Evolutionary conservation across 2,888 invertebrate species (phyloP).

Genomic region (Plutella xylostella): DNA sequence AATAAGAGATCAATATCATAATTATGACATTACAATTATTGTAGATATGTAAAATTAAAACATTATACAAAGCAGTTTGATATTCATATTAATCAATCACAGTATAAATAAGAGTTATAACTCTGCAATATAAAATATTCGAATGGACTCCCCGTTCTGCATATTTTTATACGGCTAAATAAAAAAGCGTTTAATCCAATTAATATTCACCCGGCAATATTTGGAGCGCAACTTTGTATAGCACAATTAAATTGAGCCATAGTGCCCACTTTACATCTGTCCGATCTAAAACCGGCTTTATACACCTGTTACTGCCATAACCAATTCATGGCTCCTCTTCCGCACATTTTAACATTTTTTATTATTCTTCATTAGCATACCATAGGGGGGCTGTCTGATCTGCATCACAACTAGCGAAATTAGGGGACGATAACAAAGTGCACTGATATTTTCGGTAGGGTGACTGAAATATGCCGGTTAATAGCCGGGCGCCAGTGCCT

Average conservation of each 20-base stretch:
- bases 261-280: constrained; percentile 3
- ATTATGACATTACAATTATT: no score
- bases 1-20: no score
- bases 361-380: constrained; percentile 39
- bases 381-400: constrained; percentile 19
- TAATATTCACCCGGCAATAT: no score
- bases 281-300: constrained; percentile 26
- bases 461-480: constrained; percentile 32
- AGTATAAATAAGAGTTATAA: no score
- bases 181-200: no score
- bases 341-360: constrained; percentile 53
- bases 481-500: constrained; percentile 23
- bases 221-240: no score
- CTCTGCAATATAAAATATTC: no score
- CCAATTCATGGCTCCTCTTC: constrained; percentile 53
- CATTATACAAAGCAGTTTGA: no score
- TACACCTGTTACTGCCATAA: constrained; percentile 44
- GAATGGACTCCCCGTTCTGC: no score
- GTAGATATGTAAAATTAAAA: no score
- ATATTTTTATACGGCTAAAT: no score
- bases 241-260: not conserved
- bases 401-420: constrained; percentile 19
- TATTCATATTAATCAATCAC: no score
- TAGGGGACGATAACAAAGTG: constrained; percentile 19
- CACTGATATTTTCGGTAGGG: not conserved